A percentile compares a stretch with the other conserved stretches of the same genome.
Evolutionary conservation across 2,888 invertebrate species (phyloP).

Genomic region (Agrochola lychnidis): DNA sequence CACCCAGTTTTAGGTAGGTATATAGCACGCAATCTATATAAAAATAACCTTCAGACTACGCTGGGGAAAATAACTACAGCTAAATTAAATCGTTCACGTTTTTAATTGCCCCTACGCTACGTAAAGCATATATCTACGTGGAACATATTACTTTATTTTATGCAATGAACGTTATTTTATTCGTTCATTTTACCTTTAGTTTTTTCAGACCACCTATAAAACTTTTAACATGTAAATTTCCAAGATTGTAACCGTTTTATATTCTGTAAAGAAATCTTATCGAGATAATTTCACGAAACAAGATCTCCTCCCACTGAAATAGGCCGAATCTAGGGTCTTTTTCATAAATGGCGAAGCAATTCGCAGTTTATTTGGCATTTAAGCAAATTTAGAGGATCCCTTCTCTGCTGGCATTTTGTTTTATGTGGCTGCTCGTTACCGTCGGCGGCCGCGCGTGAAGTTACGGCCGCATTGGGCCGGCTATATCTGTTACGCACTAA

Average conservation of each 20-base stretch:
- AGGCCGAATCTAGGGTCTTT: conserved; percentile 76
- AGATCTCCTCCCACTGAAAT: conserved; percentile 60
- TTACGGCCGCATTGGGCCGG: conserved; percentile 86
- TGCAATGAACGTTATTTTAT: conserved; percentile 25
- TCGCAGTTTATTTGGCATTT: conserved; percentile 90
- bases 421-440: conserved; percentile 90
- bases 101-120: conserved; percentile 68
- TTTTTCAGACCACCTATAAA: conserved; percentile 23
- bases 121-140: conserved; percentile 49
- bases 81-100: conserved; percentile 63
- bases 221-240: conserved; percentile 44
- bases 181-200: background rate
- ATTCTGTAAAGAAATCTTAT: conserved; percentile 47
- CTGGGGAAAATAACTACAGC: conserved; percentile 64
- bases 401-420: conserved; percentile 89
- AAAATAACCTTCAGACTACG: conserved; percentile 69
- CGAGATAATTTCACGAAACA: conserved; percentile 59
- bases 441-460: conserved; percentile 89
- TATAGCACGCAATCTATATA: conserved; percentile 75
- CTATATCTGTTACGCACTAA: conserved; percentile 69
- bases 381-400: conserved; percentile 89
- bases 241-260: conserved; percentile 42
- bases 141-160: conserved; percentile 31
- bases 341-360: conserved; percentile 88
- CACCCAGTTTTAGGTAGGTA: conserved; percentile 66